A percentile compares a stretch with the other conserved stretches of the same genome.
Conservation (phyloP, 2,797 vertebrate species). For the Helarctos malayanus region DNA sequence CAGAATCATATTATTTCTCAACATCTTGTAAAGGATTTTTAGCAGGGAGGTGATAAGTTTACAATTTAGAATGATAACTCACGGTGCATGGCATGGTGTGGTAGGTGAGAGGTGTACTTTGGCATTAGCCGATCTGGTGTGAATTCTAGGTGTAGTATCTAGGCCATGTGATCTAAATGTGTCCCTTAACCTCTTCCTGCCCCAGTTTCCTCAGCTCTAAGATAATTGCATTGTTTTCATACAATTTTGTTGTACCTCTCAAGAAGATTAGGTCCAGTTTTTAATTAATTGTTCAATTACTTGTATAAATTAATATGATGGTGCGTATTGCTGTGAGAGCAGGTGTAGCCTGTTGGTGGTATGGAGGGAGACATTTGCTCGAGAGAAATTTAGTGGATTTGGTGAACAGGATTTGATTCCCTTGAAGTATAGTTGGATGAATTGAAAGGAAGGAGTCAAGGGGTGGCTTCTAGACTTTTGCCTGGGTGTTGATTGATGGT, state of each 20-base stretch:
- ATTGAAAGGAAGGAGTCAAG: background rate
- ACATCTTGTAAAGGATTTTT: background rate
- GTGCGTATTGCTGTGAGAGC: background rate
- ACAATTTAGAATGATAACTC: background rate
- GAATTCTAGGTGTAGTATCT: no score
- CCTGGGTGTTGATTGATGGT: background rate
- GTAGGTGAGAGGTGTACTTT: background rate
- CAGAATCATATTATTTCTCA: background rate
- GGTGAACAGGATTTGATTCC: background rate
- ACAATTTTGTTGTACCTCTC: background rate
- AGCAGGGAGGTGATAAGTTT: background rate
- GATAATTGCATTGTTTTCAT: background rate
- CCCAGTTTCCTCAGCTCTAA: background rate
- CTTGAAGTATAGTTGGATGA: fast-evolving
- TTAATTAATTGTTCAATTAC: background rate
- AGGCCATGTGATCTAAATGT: fast-evolving
- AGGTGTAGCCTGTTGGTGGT: fast-evolving
- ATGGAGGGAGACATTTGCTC: no score
- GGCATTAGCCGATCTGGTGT: background rate
- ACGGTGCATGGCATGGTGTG: fast-evolving
- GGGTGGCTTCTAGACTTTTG: background rate
- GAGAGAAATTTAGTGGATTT: background rate
- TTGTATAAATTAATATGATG: background rate
- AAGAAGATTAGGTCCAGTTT: background rate
- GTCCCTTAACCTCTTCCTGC: background rate